Evolutionary conservation across 35 echinoderm and acorn worm genomes (phyloP).

Genomic region (Ophioderma brevispina): DNA sequence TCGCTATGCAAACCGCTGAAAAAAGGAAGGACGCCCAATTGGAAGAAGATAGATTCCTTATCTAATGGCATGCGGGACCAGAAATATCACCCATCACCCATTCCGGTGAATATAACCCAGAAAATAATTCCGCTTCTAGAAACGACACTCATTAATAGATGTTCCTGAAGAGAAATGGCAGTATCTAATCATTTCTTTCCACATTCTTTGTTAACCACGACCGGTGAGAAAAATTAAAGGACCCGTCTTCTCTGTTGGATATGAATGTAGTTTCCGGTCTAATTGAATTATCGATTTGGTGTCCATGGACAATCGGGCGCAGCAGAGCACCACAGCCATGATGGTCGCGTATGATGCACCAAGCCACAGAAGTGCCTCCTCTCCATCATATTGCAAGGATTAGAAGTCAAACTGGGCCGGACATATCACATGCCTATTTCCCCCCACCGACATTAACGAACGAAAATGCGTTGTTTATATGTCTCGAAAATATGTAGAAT

Average conservation of each 20-base stretch:
- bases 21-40: background rate
- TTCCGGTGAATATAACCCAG: background rate
- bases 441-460: background rate
- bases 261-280: background rate
- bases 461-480: background rate
- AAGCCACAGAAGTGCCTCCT: background rate
- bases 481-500: background rate
- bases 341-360: background rate
- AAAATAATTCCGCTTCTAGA: background rate
- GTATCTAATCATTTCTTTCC: background rate
- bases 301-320: background rate
- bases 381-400: background rate
- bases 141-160: background rate
- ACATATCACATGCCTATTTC: background rate
- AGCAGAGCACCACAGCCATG: background rate
- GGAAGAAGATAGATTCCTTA: background rate
- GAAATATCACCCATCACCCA: background rate
- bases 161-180: background rate
- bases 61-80: background rate
- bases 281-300: too few relatives aligned
- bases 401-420: background rate
- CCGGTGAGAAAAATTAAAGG: background rate
- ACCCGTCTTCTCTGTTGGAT: background rate
- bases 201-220: background rate
- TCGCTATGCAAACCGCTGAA: background rate